phyloP scores from a whole-genome alignment of 1,140 invertebrate genomes.

The Trachymyrmex cornetzi region DNA sequence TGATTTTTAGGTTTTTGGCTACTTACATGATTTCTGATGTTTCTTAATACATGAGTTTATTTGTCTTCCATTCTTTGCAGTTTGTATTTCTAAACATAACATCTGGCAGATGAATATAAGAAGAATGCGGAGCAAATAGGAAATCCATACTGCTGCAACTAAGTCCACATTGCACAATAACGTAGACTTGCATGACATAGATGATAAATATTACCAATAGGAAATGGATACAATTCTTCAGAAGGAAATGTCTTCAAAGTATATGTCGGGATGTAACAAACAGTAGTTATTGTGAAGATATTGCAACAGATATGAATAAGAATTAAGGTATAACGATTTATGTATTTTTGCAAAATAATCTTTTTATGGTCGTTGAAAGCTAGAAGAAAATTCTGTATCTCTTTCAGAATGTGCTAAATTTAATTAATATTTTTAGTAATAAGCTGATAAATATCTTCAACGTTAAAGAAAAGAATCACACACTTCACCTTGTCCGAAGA shows the following conservation, averaged over 20 bases:
- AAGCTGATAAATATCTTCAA: background rate
- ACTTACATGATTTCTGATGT: constrained; percentile 69
- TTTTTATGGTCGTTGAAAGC: constrained; percentile 21
- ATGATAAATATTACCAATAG: constrained; percentile 63
- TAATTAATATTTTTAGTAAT: constrained; percentile 23
- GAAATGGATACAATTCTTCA: constrained; percentile 78
- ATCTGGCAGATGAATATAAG: constrained; percentile 72
- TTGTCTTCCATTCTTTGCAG: background rate
- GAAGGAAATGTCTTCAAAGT: constrained; percentile 51
- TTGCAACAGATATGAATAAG: constrained; percentile 48
- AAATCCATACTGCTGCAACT: constrained; percentile 73
- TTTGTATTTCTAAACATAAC: constrained; percentile 62
- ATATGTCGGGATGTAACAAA: constrained; percentile 36
- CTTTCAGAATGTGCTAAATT: constrained; percentile 34
- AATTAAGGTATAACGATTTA: constrained; percentile 66
- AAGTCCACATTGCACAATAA: constrained; percentile 70
- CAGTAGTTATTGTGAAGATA: constrained; percentile 13
- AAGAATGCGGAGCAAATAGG: constrained; percentile 74
- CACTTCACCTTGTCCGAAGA: no score
- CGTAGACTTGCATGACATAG: constrained; percentile 72
- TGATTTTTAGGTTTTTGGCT: background rate
- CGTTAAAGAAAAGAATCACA: background rate
- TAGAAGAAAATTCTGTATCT: constrained; percentile 57
- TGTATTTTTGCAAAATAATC: constrained; percentile 70
- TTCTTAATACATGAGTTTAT: constrained; percentile 61